phyloP scores from a whole-genome alignment of 1,140 invertebrate genomes.

The Helicoverpa armigera region DNA sequence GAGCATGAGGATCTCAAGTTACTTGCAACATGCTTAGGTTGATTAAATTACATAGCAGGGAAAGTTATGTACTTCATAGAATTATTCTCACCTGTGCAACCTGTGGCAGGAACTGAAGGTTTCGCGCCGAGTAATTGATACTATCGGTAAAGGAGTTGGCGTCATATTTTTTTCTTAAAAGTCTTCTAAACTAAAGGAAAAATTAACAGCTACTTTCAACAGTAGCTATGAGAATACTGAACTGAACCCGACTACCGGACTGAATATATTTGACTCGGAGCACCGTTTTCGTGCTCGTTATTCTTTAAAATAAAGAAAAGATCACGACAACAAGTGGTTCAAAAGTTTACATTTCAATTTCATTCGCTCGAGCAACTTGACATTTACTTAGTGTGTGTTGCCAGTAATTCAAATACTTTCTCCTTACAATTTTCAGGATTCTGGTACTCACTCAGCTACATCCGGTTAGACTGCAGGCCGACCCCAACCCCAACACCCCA shows the following conservation, averaged over 20 bases:
- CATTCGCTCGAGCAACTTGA: too few species aligned
- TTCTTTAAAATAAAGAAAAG: neutral
- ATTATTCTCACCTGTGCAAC: conserved; percentile 88
- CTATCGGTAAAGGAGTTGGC: conserved; percentile 86
- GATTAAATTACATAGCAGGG: neutral
- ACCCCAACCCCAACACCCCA: too few species aligned
- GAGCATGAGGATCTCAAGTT: neutral
- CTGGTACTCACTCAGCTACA: too few species aligned
- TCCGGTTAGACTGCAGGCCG: too few species aligned
- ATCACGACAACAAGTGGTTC: conserved; percentile 8
- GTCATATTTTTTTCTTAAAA: conserved; percentile 1
- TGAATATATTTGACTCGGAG: too few species aligned
- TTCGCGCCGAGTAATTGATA: conserved; percentile 90
- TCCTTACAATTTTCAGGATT: neutral
- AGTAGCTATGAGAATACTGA: conserved; percentile 6
- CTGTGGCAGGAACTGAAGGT: conserved; percentile 92
- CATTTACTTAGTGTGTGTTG: too few species aligned
- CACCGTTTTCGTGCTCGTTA: too few species aligned
- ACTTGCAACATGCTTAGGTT: neutral
- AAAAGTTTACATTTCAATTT: conserved; percentile 9
- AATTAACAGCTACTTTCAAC: neutral
- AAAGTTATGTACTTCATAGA: neutral
- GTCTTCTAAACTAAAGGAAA: neutral
- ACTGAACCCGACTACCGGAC: neutral
- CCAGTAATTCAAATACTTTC: too few species aligned